phyloP scores from a whole-genome alignment of 2,113 vertebrate species.

The Rallus limicola region DNA sequence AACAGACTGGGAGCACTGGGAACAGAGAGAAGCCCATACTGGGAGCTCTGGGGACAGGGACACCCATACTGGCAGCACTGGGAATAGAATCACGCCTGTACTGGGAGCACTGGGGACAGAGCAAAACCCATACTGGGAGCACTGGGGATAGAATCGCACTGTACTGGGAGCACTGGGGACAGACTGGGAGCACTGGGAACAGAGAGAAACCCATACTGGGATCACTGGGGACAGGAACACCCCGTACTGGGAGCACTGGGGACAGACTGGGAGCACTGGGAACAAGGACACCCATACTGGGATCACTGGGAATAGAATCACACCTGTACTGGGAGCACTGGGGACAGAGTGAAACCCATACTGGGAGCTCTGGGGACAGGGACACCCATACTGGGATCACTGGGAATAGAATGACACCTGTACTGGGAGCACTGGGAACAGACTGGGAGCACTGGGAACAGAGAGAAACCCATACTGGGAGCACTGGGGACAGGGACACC shows the following conservation, averaged over 20 bases:
- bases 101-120: background rate
- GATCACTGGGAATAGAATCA: too few relatives aligned
- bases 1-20: too few relatives aligned
- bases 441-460: background rate
- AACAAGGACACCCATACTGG: too few relatives aligned
- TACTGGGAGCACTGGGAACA: background rate
- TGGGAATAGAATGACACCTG: too few relatives aligned
- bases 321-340: too few relatives aligned
- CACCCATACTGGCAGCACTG: too few relatives aligned
- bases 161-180: background rate
- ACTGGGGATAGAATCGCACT: too few relatives aligned
- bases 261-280: background rate
- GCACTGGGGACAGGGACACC: background rate
- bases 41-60: too few relatives aligned
- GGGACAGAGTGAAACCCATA: background rate
- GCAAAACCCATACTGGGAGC: too few relatives aligned
- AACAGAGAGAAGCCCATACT: too few relatives aligned
- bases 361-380: background rate
- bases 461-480: background rate
- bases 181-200: background rate
- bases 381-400: too few relatives aligned
- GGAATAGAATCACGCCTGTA: too few relatives aligned
- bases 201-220: background rate
- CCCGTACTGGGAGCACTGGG: background rate
- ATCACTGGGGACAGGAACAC: background rate